phyloP scores from a whole-genome alignment of 2,113 vertebrate genomes.

The Mastomys natalensis region DNA sequence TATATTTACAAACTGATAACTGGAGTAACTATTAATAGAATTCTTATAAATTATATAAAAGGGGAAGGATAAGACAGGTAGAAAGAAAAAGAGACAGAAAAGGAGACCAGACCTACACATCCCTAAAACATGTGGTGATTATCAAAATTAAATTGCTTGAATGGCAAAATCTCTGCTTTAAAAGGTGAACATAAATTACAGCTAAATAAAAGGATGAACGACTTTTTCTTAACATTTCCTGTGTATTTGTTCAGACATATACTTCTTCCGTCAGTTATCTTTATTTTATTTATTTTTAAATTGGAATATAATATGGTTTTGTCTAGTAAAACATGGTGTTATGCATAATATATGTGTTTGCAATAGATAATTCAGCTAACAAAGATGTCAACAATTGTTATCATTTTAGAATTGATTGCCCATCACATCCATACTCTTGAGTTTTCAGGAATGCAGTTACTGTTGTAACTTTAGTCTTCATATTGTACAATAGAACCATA shows the following conservation, averaged over 20 bases:
- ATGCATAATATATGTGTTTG: not conserved
- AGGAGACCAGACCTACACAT: not conserved
- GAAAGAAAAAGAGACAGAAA: not conserved
- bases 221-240: not conserved
- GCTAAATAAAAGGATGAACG: not conserved
- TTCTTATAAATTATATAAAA: not conserved
- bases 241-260: not conserved
- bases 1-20: not conserved
- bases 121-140: not conserved
- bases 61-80: not conserved
- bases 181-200: not conserved
- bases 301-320: not conserved
- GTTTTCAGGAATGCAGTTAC: not conserved
- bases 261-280: not conserved
- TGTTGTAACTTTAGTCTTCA: not conserved
- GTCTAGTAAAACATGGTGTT: too few relatives aligned
- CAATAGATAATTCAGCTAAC: not conserved
- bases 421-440: too few relatives aligned
- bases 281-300: not conserved
- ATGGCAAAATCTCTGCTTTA: not conserved
- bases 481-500: not conserved
- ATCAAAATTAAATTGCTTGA: not conserved
- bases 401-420: not conserved
- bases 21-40: not conserved
- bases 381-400: not conserved